Base-by-base conservation (phyloP, 2,113 vertebrate genomes). In the Seriola aureovittata region DNA sequence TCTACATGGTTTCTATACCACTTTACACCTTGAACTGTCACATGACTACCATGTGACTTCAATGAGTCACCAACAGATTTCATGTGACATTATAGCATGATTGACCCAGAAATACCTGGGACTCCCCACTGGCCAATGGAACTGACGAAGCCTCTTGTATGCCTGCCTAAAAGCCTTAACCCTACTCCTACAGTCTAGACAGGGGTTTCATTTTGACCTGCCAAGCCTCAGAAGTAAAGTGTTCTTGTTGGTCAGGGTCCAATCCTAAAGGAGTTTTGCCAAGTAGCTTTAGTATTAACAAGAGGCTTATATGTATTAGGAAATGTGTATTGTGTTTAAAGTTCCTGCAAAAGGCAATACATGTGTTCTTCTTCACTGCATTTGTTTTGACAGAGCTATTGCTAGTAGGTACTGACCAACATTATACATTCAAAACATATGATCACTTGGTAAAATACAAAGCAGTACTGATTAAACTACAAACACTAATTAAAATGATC, bases 71-170 rank as follows among this genome's bases (percentile, higher is more conserved):
- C 62, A 8, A 40, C 70, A 73, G 17, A 29, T 50, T 7, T 68
- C 14, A 32, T 81, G 70, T 75, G 67, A 67, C 52, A 44, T 76
- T 86, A 75, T 36, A 8, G 21, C 62, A 55, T 62, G 59, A 65
- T 23, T 87, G 70, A 71, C 48, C 66, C 65, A 82, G 81, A 87
- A 87, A 76, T 72, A 79, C 60, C 69, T 86, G 90, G 88, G 88
- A 90, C 85, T 91, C 88, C 38, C 90, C 92, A 63, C 1, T 0
- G 34, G 58, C 42, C 82, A 76, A 32, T 25, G 12, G 32, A 29
- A 12, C 59, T 46, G 32, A 29, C 66, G 68, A 46, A 36, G 11
- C 16, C 62, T 59, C n/a, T 23, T 65, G 13, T 9, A 23, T 46
- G n/a, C 78, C 16, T 19, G 13, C 25, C 25, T 11, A 8, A 38